These are phyloP conservation scores for Xyrichtys novacula DNA, from an alignment of 2,797 vertebrate genomes.

Conservation along the genomic window DNA sequence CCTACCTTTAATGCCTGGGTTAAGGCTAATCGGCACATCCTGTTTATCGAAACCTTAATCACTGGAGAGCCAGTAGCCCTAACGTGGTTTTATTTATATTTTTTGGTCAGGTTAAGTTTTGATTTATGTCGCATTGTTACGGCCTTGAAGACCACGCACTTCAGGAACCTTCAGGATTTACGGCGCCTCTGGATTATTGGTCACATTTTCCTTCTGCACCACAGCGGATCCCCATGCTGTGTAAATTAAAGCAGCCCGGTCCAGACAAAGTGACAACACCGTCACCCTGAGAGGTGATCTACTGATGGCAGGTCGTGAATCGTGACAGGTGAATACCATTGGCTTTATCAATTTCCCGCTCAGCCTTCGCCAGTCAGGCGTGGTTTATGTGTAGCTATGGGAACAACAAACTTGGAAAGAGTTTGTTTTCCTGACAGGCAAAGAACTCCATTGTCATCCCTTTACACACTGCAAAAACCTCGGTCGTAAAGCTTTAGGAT, in stretches of 20 bases:
- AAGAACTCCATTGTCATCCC: constrained; percentile 27
- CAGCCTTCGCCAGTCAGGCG: constrained; percentile 59
- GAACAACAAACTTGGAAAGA: constrained; percentile 59
- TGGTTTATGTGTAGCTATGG: constrained; percentile 64
- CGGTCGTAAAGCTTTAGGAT: constrained; percentile 51
- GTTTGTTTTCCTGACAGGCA: constrained; percentile 39
- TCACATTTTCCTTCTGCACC: constrained; percentile 53
- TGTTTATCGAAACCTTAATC: too few relatives aligned
- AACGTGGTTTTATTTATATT: too few relatives aligned
- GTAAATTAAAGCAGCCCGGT: constrained; percentile 57
- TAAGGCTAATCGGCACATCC: too few relatives aligned
- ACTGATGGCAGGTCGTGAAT: constrained; percentile 70
- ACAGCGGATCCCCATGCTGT: constrained; percentile 17
- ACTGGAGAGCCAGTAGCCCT: too few relatives aligned
- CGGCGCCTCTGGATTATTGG: constrained; percentile 49
- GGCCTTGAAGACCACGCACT: constrained; percentile 20
- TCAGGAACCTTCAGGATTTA: constrained; percentile 46
- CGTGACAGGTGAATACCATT: constrained; percentile 62
- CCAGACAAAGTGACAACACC: constrained; percentile 43
- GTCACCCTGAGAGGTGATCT: constrained; percentile 71
- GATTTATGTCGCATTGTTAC: not conserved
- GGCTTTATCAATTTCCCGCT: constrained; percentile 59
- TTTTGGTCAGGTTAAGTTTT: not conserved
- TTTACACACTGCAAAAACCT: constrained; percentile 57
- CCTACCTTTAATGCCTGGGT: too few relatives aligned